phyloP scores from a whole-genome alignment of 2,888 invertebrate species.

The Agrochola lychnidis region DNA sequence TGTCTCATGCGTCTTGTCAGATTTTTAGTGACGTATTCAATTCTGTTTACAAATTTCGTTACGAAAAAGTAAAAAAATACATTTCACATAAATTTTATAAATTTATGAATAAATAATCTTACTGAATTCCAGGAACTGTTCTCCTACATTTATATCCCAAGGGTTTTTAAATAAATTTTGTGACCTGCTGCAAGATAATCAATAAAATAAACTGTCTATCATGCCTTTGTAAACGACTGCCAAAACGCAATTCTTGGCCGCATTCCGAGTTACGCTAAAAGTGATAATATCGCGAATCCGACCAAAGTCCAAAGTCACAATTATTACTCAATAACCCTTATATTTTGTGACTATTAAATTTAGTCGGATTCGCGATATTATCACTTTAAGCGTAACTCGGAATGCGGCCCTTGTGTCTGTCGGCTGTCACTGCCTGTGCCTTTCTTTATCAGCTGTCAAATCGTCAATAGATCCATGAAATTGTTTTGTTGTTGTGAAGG shows the following conservation, averaged over 20 bases:
- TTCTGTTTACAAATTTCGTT: slow-evolving; percentile 56
- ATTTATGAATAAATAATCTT: neutral
- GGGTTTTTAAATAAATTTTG: neutral
- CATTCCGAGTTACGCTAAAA: too few relatives aligned
- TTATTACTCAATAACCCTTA: too few relatives aligned
- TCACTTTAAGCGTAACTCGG: too few relatives aligned
- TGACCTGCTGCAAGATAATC: neutral
- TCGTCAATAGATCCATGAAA: slow-evolving; percentile 55
- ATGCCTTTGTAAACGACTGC: neutral
- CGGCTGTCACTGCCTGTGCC: neutral
- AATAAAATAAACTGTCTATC: neutral
- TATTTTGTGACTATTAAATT: too few relatives aligned
- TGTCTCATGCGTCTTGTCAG: slow-evolving; percentile 58
- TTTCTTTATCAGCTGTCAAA: slow-evolving; percentile 43
- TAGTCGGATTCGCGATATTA: too few relatives aligned
- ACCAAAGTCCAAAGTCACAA: too few relatives aligned
- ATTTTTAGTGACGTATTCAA: slow-evolving; percentile 71
- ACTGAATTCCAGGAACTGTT: neutral
- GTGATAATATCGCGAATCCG: too few relatives aligned
- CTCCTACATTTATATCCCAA: rapidly evolving
- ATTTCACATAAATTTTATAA: neutral
- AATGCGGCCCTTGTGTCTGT: too few relatives aligned
- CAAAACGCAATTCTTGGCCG: slow-evolving; percentile 18
- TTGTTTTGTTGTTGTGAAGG: slow-evolving; percentile 65
- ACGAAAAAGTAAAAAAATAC: neutral